Evolutionary conservation across 2,888 invertebrate species (phyloP), one percentile per base, ranked within the genome.

Genomic region (Masnerella sp.): DNA sequence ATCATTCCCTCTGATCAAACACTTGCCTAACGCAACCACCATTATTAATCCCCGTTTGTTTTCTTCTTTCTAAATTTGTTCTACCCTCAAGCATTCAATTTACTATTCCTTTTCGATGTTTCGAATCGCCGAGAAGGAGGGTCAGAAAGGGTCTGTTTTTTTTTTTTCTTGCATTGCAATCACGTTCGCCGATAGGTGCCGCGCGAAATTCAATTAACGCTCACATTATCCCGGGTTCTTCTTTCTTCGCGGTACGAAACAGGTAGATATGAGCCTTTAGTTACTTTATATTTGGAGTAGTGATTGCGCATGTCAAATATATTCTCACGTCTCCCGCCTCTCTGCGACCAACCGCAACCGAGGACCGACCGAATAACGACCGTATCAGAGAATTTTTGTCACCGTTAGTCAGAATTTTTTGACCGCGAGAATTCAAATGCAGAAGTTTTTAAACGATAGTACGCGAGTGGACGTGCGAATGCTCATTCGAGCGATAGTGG

Each of bases 241-340:
- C 68, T 70, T 71, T 71, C 67, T 74, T 76, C 59, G 77, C 78
- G 77, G 78, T 79, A 74, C 80, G 81, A 80, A 80, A 81, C 80
- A 79, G 78, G 82, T 84, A 83, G 82, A 86, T 83, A 85, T 84
- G 83, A 84, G 83, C 82, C 85, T 83, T 85, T 85, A 87, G 85
- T 84, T 84, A 84, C 80, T 84, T 85, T 81, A 86, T 86, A 86
- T 85, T 87, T 87, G 84, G 83, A 86, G 87, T 87, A 87, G 87
- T 87, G 87, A 83, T 86, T 87, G 87, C 83, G 87, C 87, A 87
- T 87, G 87, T 84, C 82, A 84, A 83, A 78, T 77, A 85, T 83
- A 86, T 87, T 87, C 87, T 87, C 87, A 87, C 87, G 83, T 87
- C 87, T 87, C 87, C 87, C 87, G 87, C 84, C 86, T 86, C 83